Conservation (phyloP, 2,888 invertebrate genomes). For the Sepiola atlantica region DNA sequence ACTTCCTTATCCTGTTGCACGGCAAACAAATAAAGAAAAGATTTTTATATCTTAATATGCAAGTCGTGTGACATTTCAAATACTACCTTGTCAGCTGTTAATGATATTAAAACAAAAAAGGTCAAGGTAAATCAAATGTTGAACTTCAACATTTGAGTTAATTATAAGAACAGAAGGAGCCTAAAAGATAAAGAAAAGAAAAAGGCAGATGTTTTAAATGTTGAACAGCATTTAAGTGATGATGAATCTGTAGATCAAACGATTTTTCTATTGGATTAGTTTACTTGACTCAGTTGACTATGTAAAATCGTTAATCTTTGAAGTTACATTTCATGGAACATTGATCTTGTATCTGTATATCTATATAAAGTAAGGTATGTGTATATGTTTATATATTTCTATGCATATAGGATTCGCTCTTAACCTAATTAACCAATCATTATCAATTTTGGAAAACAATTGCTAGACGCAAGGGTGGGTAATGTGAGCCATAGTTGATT, state of each 20-base stretch:
- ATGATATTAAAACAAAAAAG: not conserved
- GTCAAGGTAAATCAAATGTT: not conserved
- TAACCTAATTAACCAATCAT: too few species aligned
- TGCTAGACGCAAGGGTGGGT: too few species aligned
- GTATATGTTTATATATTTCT: not conserved
- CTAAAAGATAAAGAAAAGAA: not conserved
- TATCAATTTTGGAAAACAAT: too few species aligned
- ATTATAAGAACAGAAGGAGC: not conserved
- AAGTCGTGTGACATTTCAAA: not conserved
- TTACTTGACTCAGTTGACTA: not conserved
- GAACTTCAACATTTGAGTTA: not conserved
- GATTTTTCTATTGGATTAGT: not conserved
- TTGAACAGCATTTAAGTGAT: not conserved
- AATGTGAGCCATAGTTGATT: too few species aligned
- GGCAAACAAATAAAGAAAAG: not conserved
- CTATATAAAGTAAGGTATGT: too few species aligned
- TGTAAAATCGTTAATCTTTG: not conserved
- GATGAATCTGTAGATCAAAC: not conserved
- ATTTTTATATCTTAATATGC: not conserved
- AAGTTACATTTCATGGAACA: not conserved
- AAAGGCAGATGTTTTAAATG: not conserved
- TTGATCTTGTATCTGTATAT: not conserved
- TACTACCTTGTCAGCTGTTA: not conserved
- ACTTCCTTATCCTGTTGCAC: too few species aligned
- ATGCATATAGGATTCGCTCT: not conserved